Evolutionary conservation across 2,797 vertebrate species (phyloP), one percentile per base, ranked within the genome.

Genomic region (Orestias chungarensis): DNA sequence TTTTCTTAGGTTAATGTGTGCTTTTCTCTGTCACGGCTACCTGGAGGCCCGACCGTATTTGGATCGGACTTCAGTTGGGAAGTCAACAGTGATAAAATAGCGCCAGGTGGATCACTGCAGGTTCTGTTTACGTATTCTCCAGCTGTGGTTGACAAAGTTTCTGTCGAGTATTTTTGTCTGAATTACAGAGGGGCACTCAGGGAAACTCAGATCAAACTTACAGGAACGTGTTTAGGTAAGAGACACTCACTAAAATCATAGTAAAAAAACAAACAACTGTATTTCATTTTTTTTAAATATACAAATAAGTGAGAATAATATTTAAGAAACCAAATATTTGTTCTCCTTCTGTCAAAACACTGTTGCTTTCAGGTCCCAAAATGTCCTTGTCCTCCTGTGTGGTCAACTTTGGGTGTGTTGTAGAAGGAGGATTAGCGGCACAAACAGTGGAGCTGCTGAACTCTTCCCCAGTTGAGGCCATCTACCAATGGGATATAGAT

Each of bases 401-500:
- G 61, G 11, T 99, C 82, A 86, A 96, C 87, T 98, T 99, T 25
- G 88, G 89, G 79, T 95, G 93, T 84, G 76, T 97, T 82, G 83
- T 70, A 70, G 92, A 96, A 6, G 94, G 94, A 54, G 83, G 85
- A 81, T 74, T 57, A 57, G 49, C 79, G 0, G 67, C 81, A 14
- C 87, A 83, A 47, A 79, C 70, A 0, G 75, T 99, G 75, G 85
- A 95, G 74, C 92, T 99, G 25, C 86, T 94, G 78, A 99, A 99
- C 84, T 75, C 43, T 1, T 96, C 96, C 0, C 79, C 93, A 33
- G 95, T 93, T 17, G 87, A 87, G 0, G 95, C 94, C 6, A 50
- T 92, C 81, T 99, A 95, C 85, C 96, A 97, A 65, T 97, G 97
- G 85, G 95, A 96, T 81, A 91, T 96, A 1, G 96, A 96, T 86